Conservation (phyloP, 2,888 invertebrate species). For the Heliconius charithonia region DNA sequence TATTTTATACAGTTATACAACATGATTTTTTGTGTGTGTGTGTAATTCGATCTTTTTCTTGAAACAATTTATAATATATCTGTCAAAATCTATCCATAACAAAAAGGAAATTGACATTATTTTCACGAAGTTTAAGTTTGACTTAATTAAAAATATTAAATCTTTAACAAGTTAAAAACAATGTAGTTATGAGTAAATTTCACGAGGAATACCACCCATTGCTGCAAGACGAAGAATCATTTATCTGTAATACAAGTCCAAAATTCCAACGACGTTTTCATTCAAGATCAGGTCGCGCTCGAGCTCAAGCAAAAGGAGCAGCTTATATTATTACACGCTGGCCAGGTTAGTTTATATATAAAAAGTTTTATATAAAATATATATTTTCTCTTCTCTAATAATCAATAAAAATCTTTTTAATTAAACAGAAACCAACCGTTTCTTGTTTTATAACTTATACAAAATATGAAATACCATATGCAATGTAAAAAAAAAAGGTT, state of each 20-base stretch:
- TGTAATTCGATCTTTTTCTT: neutral
- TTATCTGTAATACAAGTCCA: constrained; percentile 52
- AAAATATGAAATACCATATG: neutral
- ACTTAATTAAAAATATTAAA: neutral
- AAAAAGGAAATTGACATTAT: constrained; percentile 15
- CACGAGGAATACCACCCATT: constrained; percentile 69
- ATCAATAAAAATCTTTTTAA: too few relatives aligned
- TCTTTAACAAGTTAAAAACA: constrained; percentile 54
- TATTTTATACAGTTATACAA: neutral
- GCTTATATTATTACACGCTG: constrained; percentile 67
- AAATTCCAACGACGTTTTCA: constrained; percentile 56
- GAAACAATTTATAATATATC: neutral
- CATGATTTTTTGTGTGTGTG: neutral
- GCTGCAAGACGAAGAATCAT: constrained; percentile 66
- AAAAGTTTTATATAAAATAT: neutral
- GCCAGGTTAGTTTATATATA: constrained; percentile 66
- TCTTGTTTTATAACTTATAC: neutral
- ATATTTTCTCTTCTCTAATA: neutral
- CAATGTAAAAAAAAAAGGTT: neutral
- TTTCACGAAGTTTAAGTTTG: neutral
- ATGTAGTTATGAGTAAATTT: constrained; percentile 67
- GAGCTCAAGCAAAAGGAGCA: constrained; percentile 65
- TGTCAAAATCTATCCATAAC: neutral
- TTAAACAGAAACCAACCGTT: too few relatives aligned
- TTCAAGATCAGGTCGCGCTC: constrained; percentile 58